Conservation (phyloP, 2,888 invertebrate genomes). For the Zaprionus bogoriensis region DNA sequence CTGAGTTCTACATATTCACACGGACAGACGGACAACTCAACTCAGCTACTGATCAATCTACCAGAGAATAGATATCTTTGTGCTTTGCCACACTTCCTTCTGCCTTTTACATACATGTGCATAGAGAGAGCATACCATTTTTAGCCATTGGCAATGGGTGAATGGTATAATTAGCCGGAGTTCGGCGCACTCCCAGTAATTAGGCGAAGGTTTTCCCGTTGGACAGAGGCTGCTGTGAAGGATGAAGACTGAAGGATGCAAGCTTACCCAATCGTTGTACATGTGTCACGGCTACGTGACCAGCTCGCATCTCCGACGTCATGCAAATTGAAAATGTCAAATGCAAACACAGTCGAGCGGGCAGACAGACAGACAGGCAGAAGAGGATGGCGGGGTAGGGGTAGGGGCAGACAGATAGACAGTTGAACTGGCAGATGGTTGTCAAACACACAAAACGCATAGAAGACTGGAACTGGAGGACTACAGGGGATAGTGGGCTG, state of each 20-base stretch:
- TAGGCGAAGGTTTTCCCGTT: background rate
- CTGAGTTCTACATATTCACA: no score
- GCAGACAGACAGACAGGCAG: slow-evolving; percentile 24
- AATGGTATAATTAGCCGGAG: background rate
- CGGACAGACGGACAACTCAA: no score
- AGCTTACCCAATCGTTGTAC: background rate
- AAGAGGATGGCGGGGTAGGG: background rate
- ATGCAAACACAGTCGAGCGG: slow-evolving; percentile 61
- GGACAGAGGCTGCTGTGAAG: no score
- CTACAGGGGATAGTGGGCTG: no score
- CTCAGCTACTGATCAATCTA: no score
- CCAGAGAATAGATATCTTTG: no score
- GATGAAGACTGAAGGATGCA: background rate
- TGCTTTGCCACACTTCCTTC: no score
- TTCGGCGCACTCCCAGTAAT: background rate
- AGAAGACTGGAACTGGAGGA: slow-evolving; percentile 2
- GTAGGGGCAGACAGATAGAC: slow-evolving; percentile 40
- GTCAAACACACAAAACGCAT: slow-evolving; percentile 53
- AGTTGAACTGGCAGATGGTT: slow-evolving; percentile 60
- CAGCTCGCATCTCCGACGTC: slow-evolving; percentile 36
- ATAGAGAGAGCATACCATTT: no score
- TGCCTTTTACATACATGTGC: no score
- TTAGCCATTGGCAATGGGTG: no score
- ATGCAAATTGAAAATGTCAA: slow-evolving; percentile 77
- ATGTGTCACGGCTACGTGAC: slow-evolving; percentile 26